Evolutionary conservation across 2,797 vertebrate species (phyloP), one percentile per base, ranked within the genome.

Genomic region (Hippopotamyrus pictus): DNA sequence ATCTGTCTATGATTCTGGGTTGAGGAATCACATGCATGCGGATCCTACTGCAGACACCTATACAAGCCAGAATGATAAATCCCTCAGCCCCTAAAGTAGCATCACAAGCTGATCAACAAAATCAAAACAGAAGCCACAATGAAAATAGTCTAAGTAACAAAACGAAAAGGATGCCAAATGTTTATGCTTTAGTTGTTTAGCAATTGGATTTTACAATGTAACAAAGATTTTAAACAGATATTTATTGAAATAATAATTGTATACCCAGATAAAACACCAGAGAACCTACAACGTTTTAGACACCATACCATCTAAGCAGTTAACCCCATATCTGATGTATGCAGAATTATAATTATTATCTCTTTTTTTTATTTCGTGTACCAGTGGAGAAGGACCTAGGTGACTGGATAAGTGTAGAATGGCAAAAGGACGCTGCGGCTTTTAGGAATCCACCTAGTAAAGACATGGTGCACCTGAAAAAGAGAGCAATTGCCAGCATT

Each of bases 1-100:
- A 99, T 59, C 97, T 95, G 93, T 99, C 98, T 88, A 97, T 96
- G 9, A 89, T 92, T 92, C 96, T 97, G 0, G 65, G 95, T 62
- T 93, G 90, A 19, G 96, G 97, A 9, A 96, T 94, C 0, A 96
- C 94, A n/a, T 96, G 93, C 94, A 93, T 97, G 90, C 92, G 93
- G 53, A 95, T 85, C 46, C 92, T 92, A 25, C 91, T 90, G 29
- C 96, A 94, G 0, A 92, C 79, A 48, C 95, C 96, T 96, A n/a
- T 54, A 79, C 14, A 46, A 83, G 53, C 9, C 48, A 86, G 76
- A 19, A 17, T 73, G n/a, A n/a, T 37, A 22, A 51, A 5, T 50
- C 33, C 25, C 12, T 79, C 62, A 83, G 33, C 22, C 48, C 50
- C 8, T 9, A 41, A 37, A 83, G 46, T 29, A 83, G 51, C 73